Base-by-base conservation (phyloP, 2,888 invertebrate genomes). In the Cataglyphis livida region DNA sequence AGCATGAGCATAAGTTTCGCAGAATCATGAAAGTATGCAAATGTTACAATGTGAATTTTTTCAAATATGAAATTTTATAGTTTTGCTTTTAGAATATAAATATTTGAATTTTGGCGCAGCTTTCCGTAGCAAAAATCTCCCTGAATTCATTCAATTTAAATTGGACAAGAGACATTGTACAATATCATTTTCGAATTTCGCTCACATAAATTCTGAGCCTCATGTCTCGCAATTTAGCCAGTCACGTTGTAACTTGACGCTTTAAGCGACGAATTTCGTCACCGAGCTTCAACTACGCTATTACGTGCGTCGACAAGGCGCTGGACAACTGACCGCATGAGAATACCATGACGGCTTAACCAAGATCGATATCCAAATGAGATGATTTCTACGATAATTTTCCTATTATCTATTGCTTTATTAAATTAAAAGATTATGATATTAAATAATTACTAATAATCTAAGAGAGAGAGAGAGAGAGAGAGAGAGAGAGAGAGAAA, bases 191-290 rank as follows among this genome's bases (percentile, higher is more conserved):
- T 7, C 44, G 64, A 70, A 87, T 12, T 59, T 81, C 35, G 9
- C 48, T 84, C 87, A 87, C 87, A 87, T 87, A 81, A 83, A 81
- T 83, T 66, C 73, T 57, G n/a, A 81, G 78, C 51, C 73, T 48
- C 62, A 51, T 64, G 59, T 78, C 18, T 73, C 38, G 5, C 21
- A 15, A 7, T 15, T 32, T 7, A 48, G 32, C 59, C 32, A 83
- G 83, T 87, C 87, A 82, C 87, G 83, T 85, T 81, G 79, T 68
- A 54, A 3, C 28, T 15, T 65, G 38, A 61, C 32, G 48, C 48
- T 70, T 78, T 68, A 79, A 57, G 74, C 73, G 82, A 87, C 76
- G 73, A 85, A 82, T 84, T 85, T 85, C 74, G 64, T 85, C 81
- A 65, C 61, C 25, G 73, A 66, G 64, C 32, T 64, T 54, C n/a